Evolutionary conservation across 1,140 invertebrate genomes (phyloP), one percentile per base, ranked within the genome.

Genomic region (Fopius arisanus): DNA sequence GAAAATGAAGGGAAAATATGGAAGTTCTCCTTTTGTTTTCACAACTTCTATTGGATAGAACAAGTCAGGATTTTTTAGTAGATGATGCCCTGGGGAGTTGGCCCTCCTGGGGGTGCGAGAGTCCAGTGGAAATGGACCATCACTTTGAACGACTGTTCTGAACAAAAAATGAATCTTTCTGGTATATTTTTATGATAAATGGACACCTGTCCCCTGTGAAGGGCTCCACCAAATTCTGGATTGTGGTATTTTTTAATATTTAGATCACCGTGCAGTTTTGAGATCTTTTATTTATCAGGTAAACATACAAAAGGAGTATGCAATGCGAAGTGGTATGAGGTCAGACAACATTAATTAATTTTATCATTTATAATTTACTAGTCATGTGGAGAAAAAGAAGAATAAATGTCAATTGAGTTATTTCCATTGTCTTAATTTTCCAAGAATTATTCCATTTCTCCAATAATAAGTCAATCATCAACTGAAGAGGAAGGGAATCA

Each of bases 201-300:
- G 9, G 9, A 7, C 33, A 37, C 33, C 7, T 37, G 33, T 5
- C 3, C 33, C 9, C 7, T 37, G 33, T 12, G 33, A 37, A 37
- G 7, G 33, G 9, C 14, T 48, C 43, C 16, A 48, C n/a, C n/a
- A 48, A 48, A 16, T 10, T 6, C 23, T 59, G n/a, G 43, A 19
- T n/a, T 16, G 16, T 19, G 19, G 21, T 59, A 23, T 9, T 19
- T 26, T 59, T 28, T 12, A 28, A 26, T 26, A 10, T 63, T 62
- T 65, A 66, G 21, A 51, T 71, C 67, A 41, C 40, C 77, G 72
- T 78, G 75, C 75, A 80, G 65, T 79, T 82, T 78, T 83, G 81
- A 83, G 82, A 84, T 83, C 82, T 82, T 83, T 84, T 83, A 83
- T 83, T 83, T 72, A 74, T 84, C 81, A 81, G 80, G 78, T 82